A percentile compares a stretch with the other conserved stretches of the same genome.
Conservation (phyloP, 2,113 vertebrate species). For the Polypterus bichir region DNA sequence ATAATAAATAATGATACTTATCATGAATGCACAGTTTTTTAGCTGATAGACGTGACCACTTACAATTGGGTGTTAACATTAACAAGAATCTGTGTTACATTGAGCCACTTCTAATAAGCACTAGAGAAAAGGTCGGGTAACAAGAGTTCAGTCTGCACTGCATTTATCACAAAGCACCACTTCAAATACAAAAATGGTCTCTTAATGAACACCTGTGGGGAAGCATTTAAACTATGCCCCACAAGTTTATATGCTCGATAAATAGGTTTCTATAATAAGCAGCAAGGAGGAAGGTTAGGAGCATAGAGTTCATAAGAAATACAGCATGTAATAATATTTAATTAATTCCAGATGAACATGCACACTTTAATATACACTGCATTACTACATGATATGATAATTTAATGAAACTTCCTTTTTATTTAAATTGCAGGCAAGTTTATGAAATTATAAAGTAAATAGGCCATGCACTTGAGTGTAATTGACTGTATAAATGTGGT, state of each 20-base stretch:
- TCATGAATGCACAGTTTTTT: too few relatives aligned
- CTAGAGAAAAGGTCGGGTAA: background rate
- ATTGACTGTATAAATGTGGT: constrained; percentile 76
- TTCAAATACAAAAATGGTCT: constrained; percentile 63
- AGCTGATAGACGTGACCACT: too few relatives aligned
- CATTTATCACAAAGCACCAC: constrained; percentile 59
- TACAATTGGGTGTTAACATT: constrained; percentile 2
- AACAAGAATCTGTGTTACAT: constrained; percentile 4
- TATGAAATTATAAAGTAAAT: constrained; percentile 81
- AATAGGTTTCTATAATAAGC: constrained; percentile 61
- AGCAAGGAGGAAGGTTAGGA: constrained; percentile 53
- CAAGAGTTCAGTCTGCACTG: constrained; percentile 17
- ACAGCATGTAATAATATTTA: constrained; percentile 66
- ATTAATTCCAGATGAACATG: constrained; percentile 73
- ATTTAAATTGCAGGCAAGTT: constrained; percentile 78
- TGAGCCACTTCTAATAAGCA: background rate
- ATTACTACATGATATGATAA: constrained; percentile 71
- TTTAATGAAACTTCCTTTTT: constrained; percentile 70
- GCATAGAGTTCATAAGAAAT: constrained; percentile 72
- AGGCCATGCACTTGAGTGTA: constrained; percentile 71
- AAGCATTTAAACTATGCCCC: constrained; percentile 63
- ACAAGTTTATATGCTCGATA: constrained; percentile 63
- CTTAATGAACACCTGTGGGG: constrained; percentile 58
- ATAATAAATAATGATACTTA: too few relatives aligned
- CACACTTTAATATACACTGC: constrained; percentile 71